A percentile compares a stretch with the other conserved stretches of the same genome.
Evolutionary conservation across 2,113 vertebrate species (phyloP).

Genomic region (Notothenia rossii): DNA sequence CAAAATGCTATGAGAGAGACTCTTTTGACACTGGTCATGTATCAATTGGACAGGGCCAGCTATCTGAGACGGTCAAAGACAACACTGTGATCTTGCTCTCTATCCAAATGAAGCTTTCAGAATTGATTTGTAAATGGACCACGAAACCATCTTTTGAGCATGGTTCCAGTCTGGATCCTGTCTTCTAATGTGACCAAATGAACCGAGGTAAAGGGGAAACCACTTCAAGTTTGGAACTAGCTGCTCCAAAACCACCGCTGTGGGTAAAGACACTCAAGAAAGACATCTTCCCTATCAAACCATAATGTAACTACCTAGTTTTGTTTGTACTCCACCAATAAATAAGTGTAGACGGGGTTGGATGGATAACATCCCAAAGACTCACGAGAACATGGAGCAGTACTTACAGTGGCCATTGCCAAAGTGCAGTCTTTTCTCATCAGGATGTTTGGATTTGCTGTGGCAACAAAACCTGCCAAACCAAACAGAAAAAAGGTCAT

Average conservation of each 20-base stretch:
- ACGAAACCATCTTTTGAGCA: conserved; percentile 47
- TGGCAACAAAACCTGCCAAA: conserved; percentile 94
- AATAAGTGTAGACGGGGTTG: conserved; percentile 1
- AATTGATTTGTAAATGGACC: conserved; percentile 51
- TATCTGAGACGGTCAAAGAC: neutral
- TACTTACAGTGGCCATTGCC: conserved; percentile 97
- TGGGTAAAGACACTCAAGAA: conserved; percentile 11
- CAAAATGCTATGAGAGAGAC: neutral
- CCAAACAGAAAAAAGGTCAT: conserved; percentile 69
- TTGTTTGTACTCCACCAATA: neutral
- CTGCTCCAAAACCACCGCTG: conserved; percentile 6
- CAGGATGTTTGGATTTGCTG: conserved; percentile 94
- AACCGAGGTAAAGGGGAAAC: conserved; percentile 32
- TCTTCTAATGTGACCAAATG: conserved; percentile 52
- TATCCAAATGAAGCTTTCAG: conserved; percentile 29
- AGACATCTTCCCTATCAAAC: neutral
- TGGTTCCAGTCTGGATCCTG: conserved; percentile 43
- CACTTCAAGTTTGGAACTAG: conserved; percentile 24
- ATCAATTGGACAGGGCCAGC: conserved; percentile 1
- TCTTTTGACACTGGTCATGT: neutral
- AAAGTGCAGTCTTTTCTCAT: conserved; percentile 97
- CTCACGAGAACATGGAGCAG: conserved; percentile 29
- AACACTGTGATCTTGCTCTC: conserved; percentile 25
- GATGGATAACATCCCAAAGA: neutral
- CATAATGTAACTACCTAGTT: conserved; percentile 4